Conservation (phyloP, 2,888 invertebrate genomes). For the Eristalis pertinax region DNA sequence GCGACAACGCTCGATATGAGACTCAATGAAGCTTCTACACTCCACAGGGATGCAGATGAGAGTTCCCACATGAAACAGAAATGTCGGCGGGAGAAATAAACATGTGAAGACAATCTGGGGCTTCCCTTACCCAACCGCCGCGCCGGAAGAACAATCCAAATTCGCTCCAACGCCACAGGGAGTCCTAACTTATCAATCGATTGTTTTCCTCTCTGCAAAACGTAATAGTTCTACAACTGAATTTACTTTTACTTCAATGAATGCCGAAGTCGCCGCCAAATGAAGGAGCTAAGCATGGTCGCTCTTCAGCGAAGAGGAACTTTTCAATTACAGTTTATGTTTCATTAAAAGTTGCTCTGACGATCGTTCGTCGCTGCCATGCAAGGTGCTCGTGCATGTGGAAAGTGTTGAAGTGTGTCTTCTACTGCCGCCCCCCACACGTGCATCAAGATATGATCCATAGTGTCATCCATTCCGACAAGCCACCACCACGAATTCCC, state of each 20-base stretch:
- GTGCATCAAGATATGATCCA: background rate
- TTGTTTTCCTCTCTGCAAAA: conserved; percentile 12
- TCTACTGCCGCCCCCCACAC: background rate
- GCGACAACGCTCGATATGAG: background rate
- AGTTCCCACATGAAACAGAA: background rate
- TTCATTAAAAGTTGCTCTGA: conserved; percentile 42
- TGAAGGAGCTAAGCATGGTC: background rate
- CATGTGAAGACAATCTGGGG: background rate
- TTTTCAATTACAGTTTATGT: conserved; percentile 57
- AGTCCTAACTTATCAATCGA: conserved; percentile 23
- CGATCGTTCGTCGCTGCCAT: background rate
- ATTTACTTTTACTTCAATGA: background rate
- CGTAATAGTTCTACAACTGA: conserved; percentile 7
- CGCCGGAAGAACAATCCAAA: background rate
- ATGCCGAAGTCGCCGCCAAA: background rate
- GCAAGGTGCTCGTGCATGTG: background rate
- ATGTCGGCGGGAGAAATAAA: background rate
- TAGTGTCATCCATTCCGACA: background rate
- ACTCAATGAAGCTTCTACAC: background rate
- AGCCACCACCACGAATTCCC: background rate
- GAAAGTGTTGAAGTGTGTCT: background rate
- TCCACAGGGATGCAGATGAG: background rate
- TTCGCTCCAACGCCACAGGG: background rate
- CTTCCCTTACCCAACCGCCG: background rate
- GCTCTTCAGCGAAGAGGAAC: background rate